Conservation (phyloP, 2,113 vertebrate genomes). For the Suricata suricatta region DNA sequence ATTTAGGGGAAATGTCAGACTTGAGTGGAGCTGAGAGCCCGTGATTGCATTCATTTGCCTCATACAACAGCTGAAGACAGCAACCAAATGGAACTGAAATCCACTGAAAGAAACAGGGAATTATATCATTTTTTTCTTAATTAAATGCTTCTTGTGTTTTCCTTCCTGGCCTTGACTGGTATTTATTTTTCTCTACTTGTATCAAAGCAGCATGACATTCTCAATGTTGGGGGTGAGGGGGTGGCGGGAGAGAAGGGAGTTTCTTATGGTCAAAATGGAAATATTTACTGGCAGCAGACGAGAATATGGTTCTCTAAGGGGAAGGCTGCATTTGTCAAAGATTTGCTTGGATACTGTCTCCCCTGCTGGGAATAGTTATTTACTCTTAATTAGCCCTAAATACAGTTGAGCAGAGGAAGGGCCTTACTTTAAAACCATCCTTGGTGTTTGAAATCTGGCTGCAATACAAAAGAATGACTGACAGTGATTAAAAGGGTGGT, state of each 20-base stretch:
- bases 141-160: conserved; percentile 79
- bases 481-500: conserved; percentile 75
- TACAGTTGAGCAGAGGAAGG: conserved; percentile 60
- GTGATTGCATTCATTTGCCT: conserved; percentile 70
- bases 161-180: conserved; percentile 73
- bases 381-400: conserved; percentile 76
- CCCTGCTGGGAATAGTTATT: conserved; percentile 73
- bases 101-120: conserved; percentile 58
- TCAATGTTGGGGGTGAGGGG: not conserved
- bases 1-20: conserved; percentile 77
- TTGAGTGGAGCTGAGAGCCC: conserved; percentile 73
- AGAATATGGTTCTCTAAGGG: conserved; percentile 53
- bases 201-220: conserved; percentile 72
- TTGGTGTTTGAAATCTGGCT: conserved; percentile 69
- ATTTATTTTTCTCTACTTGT: conserved; percentile 66
- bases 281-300: conserved; percentile 77
- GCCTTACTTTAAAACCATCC: conserved; percentile 76
- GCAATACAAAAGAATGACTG: conserved; percentile 71
- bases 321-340: conserved; percentile 69
- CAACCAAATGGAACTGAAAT: conserved; percentile 69
- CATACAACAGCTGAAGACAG: conserved; percentile 62
- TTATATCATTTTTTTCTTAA: conserved; percentile 54
- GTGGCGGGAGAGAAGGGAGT: conserved; percentile 39
- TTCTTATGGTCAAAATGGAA: conserved; percentile 77
- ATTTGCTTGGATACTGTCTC: conserved; percentile 67